Evolutionary conservation across 2,888 invertebrate species (phyloP), one percentile per base, ranked within the genome.

Genomic region (Leptopilina drosophilae): DNA sequence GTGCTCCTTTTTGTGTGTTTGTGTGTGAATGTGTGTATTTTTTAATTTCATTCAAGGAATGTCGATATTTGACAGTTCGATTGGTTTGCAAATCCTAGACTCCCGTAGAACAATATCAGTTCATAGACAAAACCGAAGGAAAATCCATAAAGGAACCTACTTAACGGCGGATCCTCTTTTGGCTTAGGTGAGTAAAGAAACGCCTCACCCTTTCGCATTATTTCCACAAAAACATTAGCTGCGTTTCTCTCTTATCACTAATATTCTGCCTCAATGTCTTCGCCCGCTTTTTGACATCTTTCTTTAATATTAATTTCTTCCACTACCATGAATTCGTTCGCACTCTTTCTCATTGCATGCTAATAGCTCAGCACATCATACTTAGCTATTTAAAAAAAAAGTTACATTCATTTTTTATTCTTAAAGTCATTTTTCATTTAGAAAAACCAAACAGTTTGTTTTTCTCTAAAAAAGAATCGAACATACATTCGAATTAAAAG

Each of bases 141-240:
- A 89, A 88, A 87, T 86, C 87, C 86, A 88, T 86, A 85, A 86
- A 86, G 87, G 90, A 87, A 86, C 85, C 90, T 88, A 88, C 91
- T 89, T 90, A 87, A 85, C 90, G 87, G 88, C 88, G 90, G 90
- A 90, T 88, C 87, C 87, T 87, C 88, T 89, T 87, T 89, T 87
- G 87, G 88, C 87, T 88, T 91, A 90, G 91, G 91, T 91, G 91
- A 91, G 91, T 91, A 91, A 90, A 88, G 85, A 85, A 79, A 80
- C 78, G 83, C 87, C 88, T 88, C 87, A 87, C 88, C 87, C 79
- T 78, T 81, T 80, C 78, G 80, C 81, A 79, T 65, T 77, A n/a
- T 69, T 77, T 26, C 65, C 59, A 59, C 59, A 33, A 33, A 59
- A 59, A n/a, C 59, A 59, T 59, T 15, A 59, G 59, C 59, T n/a